Evolutionary conservation across 35 echinoderm and acorn worm species (phyloP), one percentile per base, ranked within the genome.

Genomic region (Heliocidaris tuberculata): DNA sequence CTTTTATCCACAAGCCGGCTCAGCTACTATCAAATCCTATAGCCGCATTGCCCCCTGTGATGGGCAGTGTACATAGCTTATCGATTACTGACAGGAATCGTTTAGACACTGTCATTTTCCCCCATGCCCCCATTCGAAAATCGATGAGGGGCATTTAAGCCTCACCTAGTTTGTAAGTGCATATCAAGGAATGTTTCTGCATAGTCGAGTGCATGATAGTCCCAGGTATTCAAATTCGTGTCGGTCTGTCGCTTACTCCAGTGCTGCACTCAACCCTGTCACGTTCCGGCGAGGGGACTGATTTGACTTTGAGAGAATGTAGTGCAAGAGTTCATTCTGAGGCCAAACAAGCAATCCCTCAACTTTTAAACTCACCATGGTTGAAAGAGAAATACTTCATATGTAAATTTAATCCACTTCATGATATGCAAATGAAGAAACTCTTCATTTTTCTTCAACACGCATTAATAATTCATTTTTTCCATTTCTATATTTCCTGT

Each of bases 121-220:
- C 31, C 16, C 47, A 47, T 42, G 13, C 31, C 31, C 19, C 47
- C 21, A 89, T 89, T 47, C 31, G 24, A 89, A 89, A 42, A 89
- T 89, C 87, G 87, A 89, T 89, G 87, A 13, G 12, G 31, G 31
- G 87, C 31, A 89, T 89, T 89, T 89, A 89, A 17, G 29, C 31
- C 47, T 89, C 13, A 32, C 47, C 31, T 89, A 47, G 21, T 48
- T 89, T 32, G 87, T 48, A 13, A 47, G 31, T 86, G n/a, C 21
- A 86, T 30, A 86, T 78, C 21, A 78, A 24, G 65, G 65, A 78
- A 29, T 78, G 2, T 32, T 89, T 89, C 87, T 89, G 87, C 87
- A 89, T 48, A 89, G 87, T 89, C 87, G 87, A 89, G 87, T 89
- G 19, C 35, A 48, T 89, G 87, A 89, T 89, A 48, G 87, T 89